A percentile compares a stretch with the other conserved stretches of the same genome.
Conservation (phyloP, 2,113 vertebrate genomes). For the Macquaria australasica region DNA sequence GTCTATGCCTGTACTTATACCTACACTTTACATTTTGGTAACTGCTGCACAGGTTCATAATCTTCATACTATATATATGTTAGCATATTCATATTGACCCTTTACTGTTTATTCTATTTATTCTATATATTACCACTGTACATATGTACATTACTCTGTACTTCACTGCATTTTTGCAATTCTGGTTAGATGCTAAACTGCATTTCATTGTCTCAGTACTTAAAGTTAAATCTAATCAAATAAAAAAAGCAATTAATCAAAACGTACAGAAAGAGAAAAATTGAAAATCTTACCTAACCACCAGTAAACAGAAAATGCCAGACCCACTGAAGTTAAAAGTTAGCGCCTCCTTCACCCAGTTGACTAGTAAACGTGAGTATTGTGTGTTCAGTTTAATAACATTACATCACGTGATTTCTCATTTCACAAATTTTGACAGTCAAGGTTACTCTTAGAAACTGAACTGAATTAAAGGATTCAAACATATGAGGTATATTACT, state of each 20-base stretch:
- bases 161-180: no score
- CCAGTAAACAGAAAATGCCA: not conserved
- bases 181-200: no score
- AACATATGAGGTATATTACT: not conserved
- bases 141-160: no score
- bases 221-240: not conserved
- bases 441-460: not conserved
- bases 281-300: not conserved
- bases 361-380: not conserved
- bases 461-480: not conserved
- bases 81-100: no score
- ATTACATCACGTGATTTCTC: not conserved
- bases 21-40: no score
- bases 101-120: no score
- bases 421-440: not conserved
- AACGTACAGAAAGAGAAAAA: no score
- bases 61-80: no score
- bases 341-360: not conserved
- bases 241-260: not conserved
- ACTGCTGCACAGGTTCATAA: no score
- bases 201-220: no score
- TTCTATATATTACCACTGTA: no score
- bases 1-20: no score
- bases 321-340: not conserved
- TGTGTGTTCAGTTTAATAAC: not conserved